Evolutionary conservation across 2,888 invertebrate genomes (phyloP).

Genomic region (Linnaemya tessellans): DNA sequence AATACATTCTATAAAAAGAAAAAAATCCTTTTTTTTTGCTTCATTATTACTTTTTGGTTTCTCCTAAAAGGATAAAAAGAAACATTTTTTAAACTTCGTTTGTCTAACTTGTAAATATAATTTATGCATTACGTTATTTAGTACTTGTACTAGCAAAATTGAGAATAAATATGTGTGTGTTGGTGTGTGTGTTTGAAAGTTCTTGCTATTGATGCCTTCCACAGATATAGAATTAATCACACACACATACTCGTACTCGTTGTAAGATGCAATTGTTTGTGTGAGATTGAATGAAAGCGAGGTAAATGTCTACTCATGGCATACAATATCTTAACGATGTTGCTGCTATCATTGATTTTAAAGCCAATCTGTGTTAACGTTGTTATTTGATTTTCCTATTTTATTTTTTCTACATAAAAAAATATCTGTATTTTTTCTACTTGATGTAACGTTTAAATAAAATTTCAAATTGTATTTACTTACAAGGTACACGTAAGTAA

Average conservation of each 20-base stretch:
- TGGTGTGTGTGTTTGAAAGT: not conserved
- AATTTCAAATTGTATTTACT: slow-evolving; percentile 70
- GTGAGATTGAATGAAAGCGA: slow-evolving; percentile 17
- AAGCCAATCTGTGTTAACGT: slow-evolving; percentile 64
- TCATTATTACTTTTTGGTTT: slow-evolving; percentile 17
- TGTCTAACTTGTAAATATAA: slow-evolving; percentile 61
- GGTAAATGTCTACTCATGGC: slow-evolving; percentile 2
- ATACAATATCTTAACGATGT: slow-evolving; percentile 30
- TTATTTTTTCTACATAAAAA: not conserved
- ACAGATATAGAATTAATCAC: not conserved
- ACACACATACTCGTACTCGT: not conserved
- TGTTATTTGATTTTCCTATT: slow-evolving; percentile 51
- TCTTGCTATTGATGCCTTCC: not conserved
- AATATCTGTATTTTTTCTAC: slow-evolving; percentile 41
- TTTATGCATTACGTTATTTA: slow-evolving; percentile 62
- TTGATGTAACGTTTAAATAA: slow-evolving; percentile 69
- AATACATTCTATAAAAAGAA: not conserved
- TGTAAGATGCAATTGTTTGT: not conserved
- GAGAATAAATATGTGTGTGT: not conserved
- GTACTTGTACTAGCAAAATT: slow-evolving; percentile 22
- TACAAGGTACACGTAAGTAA: slow-evolving; percentile 65
- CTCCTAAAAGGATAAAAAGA: slow-evolving; percentile 20
- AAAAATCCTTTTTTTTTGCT: not conserved
- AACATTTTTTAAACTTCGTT: slow-evolving; percentile 45
- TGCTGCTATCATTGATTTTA: slow-evolving; percentile 54